These are phyloP conservation scores for Eretmocerus hayati DNA, from an alignment of 2,888 invertebrate species.

Conservation along the genomic window DNA sequence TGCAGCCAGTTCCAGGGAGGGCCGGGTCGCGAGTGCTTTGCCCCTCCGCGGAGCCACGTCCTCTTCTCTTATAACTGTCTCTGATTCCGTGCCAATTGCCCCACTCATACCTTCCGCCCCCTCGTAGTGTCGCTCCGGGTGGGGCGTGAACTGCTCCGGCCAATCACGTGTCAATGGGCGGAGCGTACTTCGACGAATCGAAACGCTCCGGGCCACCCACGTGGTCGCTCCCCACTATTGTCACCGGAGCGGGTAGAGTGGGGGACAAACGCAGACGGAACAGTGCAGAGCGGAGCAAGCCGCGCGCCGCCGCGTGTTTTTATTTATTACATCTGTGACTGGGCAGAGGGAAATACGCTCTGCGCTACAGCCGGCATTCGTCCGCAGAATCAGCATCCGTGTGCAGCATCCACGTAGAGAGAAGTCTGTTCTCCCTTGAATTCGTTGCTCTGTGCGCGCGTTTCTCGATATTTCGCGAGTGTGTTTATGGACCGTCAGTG, in stretches of 20 bases:
- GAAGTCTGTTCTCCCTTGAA: neutral
- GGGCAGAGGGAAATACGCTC: slow-evolving; percentile 47
- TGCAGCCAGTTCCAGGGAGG: too few relatives aligned
- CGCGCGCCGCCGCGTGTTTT: slow-evolving; percentile 39
- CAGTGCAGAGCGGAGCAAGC: slow-evolving; percentile 12
- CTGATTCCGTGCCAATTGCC: too few relatives aligned
- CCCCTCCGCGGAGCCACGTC: neutral
- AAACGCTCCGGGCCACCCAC: neutral
- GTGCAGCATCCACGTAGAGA: neutral
- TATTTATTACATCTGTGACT: slow-evolving; percentile 49
- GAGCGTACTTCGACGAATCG: slow-evolving; percentile 26
- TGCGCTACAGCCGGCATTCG: slow-evolving; percentile 45
- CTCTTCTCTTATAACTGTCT: neutral
- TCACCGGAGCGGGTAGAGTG: slow-evolving; percentile 24
- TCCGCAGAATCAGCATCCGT: slow-evolving; percentile 33
- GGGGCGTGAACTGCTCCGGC: neutral
- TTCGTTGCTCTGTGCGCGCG: too few relatives aligned
- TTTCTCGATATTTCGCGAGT: neutral
- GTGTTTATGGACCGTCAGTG: too few relatives aligned
- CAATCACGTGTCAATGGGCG: slow-evolving; percentile 28
- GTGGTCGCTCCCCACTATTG: neutral
- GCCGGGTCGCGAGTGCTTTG: too few relatives aligned
- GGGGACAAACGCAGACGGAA: slow-evolving; percentile 15
- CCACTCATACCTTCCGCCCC: too few relatives aligned
- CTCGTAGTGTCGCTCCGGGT: too few relatives aligned